phyloP scores from a whole-genome alignment of 2,113 vertebrate genomes.

The Phyllostomus hastatus region DNA sequence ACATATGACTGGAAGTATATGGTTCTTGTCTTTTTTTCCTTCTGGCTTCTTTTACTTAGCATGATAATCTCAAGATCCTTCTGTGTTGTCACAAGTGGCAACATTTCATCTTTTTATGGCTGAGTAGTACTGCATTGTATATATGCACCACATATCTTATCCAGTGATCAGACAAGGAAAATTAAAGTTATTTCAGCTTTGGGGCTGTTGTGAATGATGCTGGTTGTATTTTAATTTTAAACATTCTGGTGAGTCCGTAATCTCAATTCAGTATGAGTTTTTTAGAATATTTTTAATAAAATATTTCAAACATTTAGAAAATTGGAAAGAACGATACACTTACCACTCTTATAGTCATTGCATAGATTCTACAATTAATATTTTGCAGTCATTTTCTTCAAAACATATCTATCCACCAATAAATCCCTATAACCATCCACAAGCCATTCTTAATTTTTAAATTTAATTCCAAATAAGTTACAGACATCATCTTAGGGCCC shows the following conservation, averaged over 20 bases:
- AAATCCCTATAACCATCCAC: neutral
- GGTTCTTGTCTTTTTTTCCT: neutral
- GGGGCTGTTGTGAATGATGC: neutral
- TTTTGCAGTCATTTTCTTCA: neutral
- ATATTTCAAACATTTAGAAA: neutral
- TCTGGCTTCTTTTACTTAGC: neutral
- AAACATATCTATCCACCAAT: neutral
- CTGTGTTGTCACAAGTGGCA: neutral
- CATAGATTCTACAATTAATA: neutral
- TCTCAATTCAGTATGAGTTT: neutral
- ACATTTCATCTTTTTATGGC: neutral
- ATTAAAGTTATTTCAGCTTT: neutral
- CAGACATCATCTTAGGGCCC: neutral
- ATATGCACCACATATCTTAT: neutral
- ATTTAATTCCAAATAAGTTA: neutral
- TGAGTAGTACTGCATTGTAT: neutral
- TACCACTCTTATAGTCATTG: neutral
- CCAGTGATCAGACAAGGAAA: neutral
- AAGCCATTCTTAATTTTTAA: neutral
- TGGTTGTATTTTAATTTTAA: neutral
- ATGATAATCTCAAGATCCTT: neutral
- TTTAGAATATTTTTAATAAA: neutral
- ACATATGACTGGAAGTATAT: neutral
- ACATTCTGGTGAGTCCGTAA: neutral
- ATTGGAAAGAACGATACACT: neutral